Percentiles rank a stretch among this genome's conserved stretches.
Conservation (phyloP, 2,113 vertebrate species). For the Heterotis niloticus region DNA sequence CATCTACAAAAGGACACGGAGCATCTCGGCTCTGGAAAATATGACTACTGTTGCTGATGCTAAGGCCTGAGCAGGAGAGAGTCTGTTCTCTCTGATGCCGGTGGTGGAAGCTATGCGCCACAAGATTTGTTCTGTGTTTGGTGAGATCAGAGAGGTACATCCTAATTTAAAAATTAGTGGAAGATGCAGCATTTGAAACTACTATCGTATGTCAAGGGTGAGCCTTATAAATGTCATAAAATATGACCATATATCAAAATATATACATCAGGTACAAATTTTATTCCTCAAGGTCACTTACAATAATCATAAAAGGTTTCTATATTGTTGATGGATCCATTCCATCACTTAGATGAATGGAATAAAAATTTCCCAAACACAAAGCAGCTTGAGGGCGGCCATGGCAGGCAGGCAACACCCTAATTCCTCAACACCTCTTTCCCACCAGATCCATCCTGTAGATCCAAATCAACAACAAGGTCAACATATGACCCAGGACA, state of each 20-base stretch:
- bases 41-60: no score
- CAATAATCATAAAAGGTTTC: not conserved
- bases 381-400: not conserved
- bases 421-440: conserved; percentile 21
- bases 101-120: not conserved
- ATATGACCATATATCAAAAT: not conserved
- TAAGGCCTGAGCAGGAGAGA: no score
- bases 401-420: not conserved
- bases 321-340: not conserved
- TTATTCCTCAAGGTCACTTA: not conserved
- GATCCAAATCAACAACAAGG: not conserved
- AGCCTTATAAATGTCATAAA: not conserved
- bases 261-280: not conserved
- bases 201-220: no score
- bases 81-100: not conserved
- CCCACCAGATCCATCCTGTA: not conserved
- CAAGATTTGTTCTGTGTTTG: not conserved
- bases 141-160: not conserved
- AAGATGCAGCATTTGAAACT: not conserved
- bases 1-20: no score
- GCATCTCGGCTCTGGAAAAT: no score
- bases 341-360: not conserved
- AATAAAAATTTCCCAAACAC: not conserved
- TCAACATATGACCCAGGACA: not conserved
- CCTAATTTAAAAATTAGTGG: not conserved